Conservation (phyloP, 2,113 vertebrate genomes). For the Petaurus breviceps region DNA sequence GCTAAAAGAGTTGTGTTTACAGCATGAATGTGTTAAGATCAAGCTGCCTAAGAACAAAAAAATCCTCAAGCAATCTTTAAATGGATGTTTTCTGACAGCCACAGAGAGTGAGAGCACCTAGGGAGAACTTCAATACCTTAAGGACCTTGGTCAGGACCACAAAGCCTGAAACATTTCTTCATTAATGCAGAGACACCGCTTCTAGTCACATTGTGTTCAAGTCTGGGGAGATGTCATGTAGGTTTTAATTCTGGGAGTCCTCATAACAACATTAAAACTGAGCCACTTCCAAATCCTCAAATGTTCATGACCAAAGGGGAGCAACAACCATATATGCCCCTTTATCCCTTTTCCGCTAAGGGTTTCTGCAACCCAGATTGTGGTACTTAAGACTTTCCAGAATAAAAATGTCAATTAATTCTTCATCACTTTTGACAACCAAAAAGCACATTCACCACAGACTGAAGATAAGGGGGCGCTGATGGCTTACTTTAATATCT, state of each 20-base stretch:
- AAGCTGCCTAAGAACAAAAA: conserved; percentile 58
- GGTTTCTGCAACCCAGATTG: conserved; percentile 79
- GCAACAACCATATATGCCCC: conserved; percentile 69
- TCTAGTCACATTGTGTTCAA: conserved; percentile 69
- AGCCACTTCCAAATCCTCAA: conserved; percentile 77
- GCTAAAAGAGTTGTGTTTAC: conserved; percentile 39
- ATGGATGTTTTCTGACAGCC: conserved; percentile 67
- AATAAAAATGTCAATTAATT: conserved; percentile 71
- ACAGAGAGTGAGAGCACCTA: conserved; percentile 72
- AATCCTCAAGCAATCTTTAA: conserved; percentile 57
- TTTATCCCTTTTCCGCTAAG: conserved; percentile 76
- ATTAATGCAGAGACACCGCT: conserved; percentile 73
- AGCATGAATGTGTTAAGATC: conserved; percentile 60
- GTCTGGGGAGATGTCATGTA: conserved; percentile 31
- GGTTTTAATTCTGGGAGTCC: conserved; percentile 75
- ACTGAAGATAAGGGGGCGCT: conserved; percentile 80
- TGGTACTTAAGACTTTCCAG: conserved; percentile 71
- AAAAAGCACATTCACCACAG: conserved; percentile 81
- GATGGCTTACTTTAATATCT: conserved; percentile 83
- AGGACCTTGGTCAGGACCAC: conserved; percentile 77
- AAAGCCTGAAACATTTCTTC: conserved; percentile 78
- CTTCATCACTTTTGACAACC: conserved; percentile 81
- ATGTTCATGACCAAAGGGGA: conserved; percentile 74
- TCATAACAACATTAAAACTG: conserved; percentile 68
- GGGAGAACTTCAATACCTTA: conserved; percentile 67